Base-by-base conservation (phyloP, 2,113 vertebrate species). In the Euleptes europaea region DNA sequence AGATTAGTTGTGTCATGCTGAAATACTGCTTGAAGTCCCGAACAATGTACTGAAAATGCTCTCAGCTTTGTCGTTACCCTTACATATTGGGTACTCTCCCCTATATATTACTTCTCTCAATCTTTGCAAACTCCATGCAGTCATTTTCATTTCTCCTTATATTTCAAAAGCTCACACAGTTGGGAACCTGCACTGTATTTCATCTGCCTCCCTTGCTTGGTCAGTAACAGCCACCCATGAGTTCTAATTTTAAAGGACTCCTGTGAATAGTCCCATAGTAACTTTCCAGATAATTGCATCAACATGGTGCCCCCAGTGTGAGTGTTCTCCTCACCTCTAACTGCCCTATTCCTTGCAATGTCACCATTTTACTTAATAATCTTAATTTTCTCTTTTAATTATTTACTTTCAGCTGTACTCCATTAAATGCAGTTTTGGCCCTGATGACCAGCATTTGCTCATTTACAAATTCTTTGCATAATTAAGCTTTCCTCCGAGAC, bases 381-480 rank as follows among this genome's bases (percentile, higher is more conserved):
- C 4, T 2, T 2, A 23, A 1, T 51, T 28, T 26, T 31, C 73
- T 90, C 49, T 87, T 57, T 63, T 80, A 66, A n/a, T 7, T 28
- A 1, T 70, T 15, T 33, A 3, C 6, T 31, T 35, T 0, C 0
- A 51, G 40, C 76, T 33, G 0, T 35, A 33, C 26, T 79, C 17
- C 40, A 17, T 44, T 66, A 86, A 87, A 71, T 26, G 10, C 67
- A 33, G 82, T 10, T 17, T 71, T 72, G 4, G 9, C 44, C 31
- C 8, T 74, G 0, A 33, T n/a, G 83, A 78, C 0, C 17, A 70
- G 23, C 0, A 78, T 51, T 63, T 81, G 0, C 0, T 21, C 1
- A 13, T 65, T 91, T 80, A 14, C 65, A 78, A 71, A 57, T 72
- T 78, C 15, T 35, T 87, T 73, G 31, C 11, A 66, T 35, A 78